phyloP scores from a whole-genome alignment of 2,888 invertebrate genomes.

The Halictus ligatus region DNA sequence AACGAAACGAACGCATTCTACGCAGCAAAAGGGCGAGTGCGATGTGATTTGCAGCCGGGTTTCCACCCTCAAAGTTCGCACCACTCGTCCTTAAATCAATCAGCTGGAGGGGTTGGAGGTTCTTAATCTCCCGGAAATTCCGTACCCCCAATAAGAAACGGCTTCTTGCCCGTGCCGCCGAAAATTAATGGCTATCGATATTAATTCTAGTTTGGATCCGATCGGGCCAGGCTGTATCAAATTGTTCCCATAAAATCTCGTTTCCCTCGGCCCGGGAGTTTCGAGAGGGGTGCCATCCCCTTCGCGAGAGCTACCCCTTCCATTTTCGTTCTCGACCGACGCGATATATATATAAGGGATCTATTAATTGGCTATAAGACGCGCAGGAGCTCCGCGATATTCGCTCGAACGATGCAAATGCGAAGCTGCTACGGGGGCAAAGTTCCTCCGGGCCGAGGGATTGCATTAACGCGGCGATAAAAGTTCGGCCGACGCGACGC shows the following conservation, averaged over 20 bases:
- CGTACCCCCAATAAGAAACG: conserved; percentile 11
- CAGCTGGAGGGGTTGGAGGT: background rate
- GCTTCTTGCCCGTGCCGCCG: conserved; percentile 2
- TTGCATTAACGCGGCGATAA: conserved; percentile 42
- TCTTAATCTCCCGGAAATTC: conserved; percentile 3
- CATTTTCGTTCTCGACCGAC: background rate
- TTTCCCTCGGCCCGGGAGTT: background rate
- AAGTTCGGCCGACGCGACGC: conserved; percentile 31
- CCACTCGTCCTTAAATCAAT: conserved; percentile 24
- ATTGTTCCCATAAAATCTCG: conserved; percentile 9
- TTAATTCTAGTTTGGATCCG: conserved; percentile 21
- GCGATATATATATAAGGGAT: background rate
- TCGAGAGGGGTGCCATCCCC: background rate
- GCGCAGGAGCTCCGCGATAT: background rate
- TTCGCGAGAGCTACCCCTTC: background rate
- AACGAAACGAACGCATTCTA: background rate
- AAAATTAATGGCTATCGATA: conserved; percentile 50
- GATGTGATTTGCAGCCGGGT: background rate
- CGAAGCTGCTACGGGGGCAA: background rate
- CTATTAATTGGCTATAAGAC: background rate
- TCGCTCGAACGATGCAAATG: background rate
- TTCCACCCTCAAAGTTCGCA: conserved; percentile 1
- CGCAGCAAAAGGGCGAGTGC: background rate
- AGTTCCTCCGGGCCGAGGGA: conserved; percentile 23
- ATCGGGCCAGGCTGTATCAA: background rate